Evolutionary conservation across 2,888 invertebrate species (phyloP).

Genomic region (Synergus umbraculus): DNA sequence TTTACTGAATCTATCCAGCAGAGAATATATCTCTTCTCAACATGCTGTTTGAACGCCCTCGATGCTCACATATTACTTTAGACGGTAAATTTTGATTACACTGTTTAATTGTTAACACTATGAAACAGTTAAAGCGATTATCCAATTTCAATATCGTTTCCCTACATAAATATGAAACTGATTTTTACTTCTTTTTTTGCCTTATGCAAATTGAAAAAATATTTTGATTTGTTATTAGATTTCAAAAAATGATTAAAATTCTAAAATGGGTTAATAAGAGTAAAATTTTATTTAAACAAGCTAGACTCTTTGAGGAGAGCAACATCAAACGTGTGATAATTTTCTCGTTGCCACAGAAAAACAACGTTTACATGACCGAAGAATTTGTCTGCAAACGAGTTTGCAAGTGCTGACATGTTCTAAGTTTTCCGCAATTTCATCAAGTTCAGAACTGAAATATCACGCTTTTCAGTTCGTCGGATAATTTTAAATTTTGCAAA

Average conservation of each 20-base stretch:
- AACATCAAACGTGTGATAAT: conserved; percentile 10
- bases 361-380: conserved; percentile 10
- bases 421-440: conserved; percentile 24
- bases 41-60: neutral
- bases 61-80: neutral
- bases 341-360: conserved; percentile 10
- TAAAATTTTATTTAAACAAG: neutral
- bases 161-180: too few relatives aligned
- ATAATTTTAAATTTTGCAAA: neutral
- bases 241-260: neutral
- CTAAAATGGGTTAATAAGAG: neutral
- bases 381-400: conserved; percentile 31
- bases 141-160: too few relatives aligned
- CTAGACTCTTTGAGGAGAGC: neutral
- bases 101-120: neutral
- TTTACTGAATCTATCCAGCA: neutral
- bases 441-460: conserved; percentile 4
- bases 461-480: neutral
- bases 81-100: neutral
- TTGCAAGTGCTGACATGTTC: conserved; percentile 6
- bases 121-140: neutral
- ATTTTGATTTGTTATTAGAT: neutral
- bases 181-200: neutral
- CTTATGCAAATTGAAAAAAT: neutral
- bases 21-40: neutral